phyloP scores from a whole-genome alignment of 2,797 vertebrate genomes.

The Adelosebastes latens region DNA sequence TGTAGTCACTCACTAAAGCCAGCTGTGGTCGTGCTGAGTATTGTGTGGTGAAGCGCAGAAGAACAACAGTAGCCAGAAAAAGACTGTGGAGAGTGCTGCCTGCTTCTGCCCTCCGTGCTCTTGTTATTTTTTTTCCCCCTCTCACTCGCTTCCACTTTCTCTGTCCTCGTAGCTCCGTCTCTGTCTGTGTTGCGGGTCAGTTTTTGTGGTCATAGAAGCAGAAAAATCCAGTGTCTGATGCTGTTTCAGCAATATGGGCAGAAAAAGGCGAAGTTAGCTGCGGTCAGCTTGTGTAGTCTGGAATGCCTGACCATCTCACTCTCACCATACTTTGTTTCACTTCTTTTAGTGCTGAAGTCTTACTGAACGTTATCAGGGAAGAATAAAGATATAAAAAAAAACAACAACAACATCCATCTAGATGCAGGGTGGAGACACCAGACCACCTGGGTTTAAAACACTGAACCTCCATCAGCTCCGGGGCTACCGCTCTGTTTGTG shows the following conservation, averaged over 20 bases:
- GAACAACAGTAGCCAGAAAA: slow-evolving; percentile 77
- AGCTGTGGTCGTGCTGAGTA: slow-evolving; percentile 61
- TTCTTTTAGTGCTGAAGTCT: not conserved
- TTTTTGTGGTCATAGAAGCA: slow-evolving; percentile 51
- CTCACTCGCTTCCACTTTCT: slow-evolving; percentile 12
- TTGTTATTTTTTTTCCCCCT: slow-evolving; percentile 2
- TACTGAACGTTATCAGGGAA: not conserved
- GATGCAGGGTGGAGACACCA: not conserved
- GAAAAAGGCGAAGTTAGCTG: slow-evolving; percentile 53
- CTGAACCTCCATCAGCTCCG: not conserved
- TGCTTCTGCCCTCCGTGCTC: slow-evolving; percentile 20
- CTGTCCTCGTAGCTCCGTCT: not conserved
- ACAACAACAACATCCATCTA: not conserved
- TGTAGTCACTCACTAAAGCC: slow-evolving; percentile 31
- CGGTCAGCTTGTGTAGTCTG: slow-evolving; percentile 44
- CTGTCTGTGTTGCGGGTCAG: slow-evolving; percentile 36
- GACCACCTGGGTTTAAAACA: not conserved
- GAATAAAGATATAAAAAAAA: not conserved
- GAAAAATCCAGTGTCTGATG: slow-evolving; percentile 39
- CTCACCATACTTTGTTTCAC: slow-evolving; percentile 11
- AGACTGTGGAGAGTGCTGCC: slow-evolving; percentile 65
- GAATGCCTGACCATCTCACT: slow-evolving; percentile 16
- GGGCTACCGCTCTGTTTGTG: not conserved
- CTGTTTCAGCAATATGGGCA: slow-evolving; percentile 58
- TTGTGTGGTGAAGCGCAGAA: slow-evolving; percentile 63